phyloP scores from a whole-genome alignment of 2,797 vertebrate genomes.

The Nyctibius grandis region DNA sequence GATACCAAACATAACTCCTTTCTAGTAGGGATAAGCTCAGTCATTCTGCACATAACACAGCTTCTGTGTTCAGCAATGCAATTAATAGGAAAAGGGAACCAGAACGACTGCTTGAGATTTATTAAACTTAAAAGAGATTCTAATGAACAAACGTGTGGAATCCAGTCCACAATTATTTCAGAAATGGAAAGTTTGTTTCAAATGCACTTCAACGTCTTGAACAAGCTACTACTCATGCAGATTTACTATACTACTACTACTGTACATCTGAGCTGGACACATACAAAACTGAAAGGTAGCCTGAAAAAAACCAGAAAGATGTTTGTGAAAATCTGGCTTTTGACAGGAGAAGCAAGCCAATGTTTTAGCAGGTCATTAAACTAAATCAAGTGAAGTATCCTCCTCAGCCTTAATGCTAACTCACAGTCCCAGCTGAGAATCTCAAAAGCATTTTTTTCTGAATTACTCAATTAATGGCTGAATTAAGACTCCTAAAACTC shows the following conservation, averaged over 20 bases:
- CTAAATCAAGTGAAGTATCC: background rate
- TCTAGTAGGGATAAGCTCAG: constrained; percentile 73
- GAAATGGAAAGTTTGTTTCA: background rate
- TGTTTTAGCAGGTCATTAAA: background rate
- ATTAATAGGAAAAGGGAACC: constrained; percentile 48
- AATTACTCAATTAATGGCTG: background rate
- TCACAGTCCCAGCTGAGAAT: background rate
- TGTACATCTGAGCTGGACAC: background rate
- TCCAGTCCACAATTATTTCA: background rate
- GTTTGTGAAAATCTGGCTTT: background rate
- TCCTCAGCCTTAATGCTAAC: background rate
- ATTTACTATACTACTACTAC: background rate
- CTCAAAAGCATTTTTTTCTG: background rate
- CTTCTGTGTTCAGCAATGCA: constrained; percentile 76
- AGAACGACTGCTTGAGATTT: constrained; percentile 29
- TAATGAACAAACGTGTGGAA: constrained; percentile 1
- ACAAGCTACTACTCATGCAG: background rate
- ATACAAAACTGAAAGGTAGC: background rate
- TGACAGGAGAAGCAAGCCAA: background rate
- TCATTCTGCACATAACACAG: constrained; percentile 78
- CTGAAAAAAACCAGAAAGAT: background rate
- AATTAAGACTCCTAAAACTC: background rate
- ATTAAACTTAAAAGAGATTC: constrained; percentile 55
- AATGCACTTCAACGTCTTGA: background rate
- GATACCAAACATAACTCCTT: constrained; percentile 88